Evolutionary conservation across 2,113 vertebrate species (phyloP), one percentile per base, ranked within the genome.

Genomic region (Castor canadensis): DNA sequence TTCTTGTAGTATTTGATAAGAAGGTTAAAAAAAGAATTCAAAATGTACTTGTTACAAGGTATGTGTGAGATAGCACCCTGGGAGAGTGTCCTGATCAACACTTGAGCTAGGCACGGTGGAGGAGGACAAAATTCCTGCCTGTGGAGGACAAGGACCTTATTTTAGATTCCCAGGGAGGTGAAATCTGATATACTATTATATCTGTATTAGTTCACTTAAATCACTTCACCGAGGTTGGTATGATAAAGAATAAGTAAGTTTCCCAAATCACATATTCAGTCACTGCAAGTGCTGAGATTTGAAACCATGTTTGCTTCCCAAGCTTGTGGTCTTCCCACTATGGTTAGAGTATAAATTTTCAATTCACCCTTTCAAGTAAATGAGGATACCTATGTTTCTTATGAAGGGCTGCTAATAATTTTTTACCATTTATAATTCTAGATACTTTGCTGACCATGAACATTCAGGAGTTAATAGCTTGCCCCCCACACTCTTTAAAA

Each of bases 361-460:
- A 93, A n/a, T 58, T 17, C 12, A 87, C 4, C 76, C 73, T 80
- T 71, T 87, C 40, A 81, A 75, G 76, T 71, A 67, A 84, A 72
- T 76, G 77, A 94, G 13, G 76, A 56, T 19, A 77, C 1, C 19
- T 49, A 75, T 0, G 12, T 52, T 54, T 94, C 38, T 58, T 84
- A 64, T 38, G 83, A 83, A 56, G 47, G 58, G n/a, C 88, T 94
- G 92, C 38, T 76, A 67, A 40, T 15, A 47, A 35, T 82, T 73
- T 79, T 95, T 43, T 3, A 24, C 35, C 7, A 95, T 62, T 60
- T 87, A 92, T n/a, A 79, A 76, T 87, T 60, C 45, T 62, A 82
- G 60, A 58, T 76, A 76, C 9, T 72, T 95, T 86, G 87, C 30
- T 82, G 87, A 88, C 54, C 64, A 95, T 75, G 30, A 77, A 71